Base-by-base conservation (phyloP, 2,797 vertebrate species). In the Oreochromis grahami region DNA sequence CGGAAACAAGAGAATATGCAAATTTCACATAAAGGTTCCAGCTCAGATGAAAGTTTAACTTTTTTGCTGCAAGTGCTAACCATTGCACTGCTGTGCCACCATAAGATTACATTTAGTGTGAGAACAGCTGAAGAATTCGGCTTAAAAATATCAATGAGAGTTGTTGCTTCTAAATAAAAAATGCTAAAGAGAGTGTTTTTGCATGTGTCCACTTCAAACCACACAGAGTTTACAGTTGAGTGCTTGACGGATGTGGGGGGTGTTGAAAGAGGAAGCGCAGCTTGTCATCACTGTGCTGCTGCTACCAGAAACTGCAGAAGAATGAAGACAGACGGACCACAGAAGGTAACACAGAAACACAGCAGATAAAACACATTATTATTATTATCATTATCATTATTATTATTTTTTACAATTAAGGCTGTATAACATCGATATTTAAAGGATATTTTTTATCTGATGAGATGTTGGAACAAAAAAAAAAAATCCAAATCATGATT, bases 181-280 rank as follows among this genome's bases (percentile, higher is more conserved):
- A 48, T 32, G 43, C 24, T 72, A 17, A 72, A 32, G 43, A 72
- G 24, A 32, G 43, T 13, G 15, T 45, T 70, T 45, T 45, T 70
- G 41, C 65, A 26, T 48, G 68, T 82, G 89, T 84, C 88, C 86
- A 84, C 32, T 45, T 60, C 11, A 43, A 79, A 84, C 85, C 88
- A 77, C 85, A 82, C 6, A 3, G 12, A 77, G 26, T 7, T 12
- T 21, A 21, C 21, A 76, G 51, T 17, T n/a, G 19, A 21, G 41
- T 1, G 26, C 26, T 34, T 32, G 85, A 76, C 89, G 91, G 93
- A 94, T 91, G 93, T 91, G 92, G 88, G 17, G 63, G 70, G 11
- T 76, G 83, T 74, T 88, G 82, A 92, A 89, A 90, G 85, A 93
- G 93, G 93, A 94, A 94, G 56, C 51, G 14, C 24, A 72, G 63